These are phyloP conservation scores for Hylaeus anthracinus DNA, from an alignment of 1,140 invertebrate species.

Conservation along the genomic window DNA sequence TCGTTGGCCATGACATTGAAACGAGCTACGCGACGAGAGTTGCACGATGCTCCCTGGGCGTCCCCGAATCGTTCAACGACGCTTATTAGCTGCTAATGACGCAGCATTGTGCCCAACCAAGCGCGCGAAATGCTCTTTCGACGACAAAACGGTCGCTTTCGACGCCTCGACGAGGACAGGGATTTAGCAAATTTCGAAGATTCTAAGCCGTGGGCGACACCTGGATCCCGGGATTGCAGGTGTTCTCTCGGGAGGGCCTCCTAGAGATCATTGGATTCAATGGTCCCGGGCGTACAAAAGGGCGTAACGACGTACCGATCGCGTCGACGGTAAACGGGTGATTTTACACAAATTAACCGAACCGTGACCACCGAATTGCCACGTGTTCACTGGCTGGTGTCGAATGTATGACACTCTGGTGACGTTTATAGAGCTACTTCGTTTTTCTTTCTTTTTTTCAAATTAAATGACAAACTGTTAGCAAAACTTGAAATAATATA, in stretches of 20 bases:
- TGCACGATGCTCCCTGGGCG: too few species aligned
- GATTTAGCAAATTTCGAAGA: conserved; percentile 34
- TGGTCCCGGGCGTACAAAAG: conserved; percentile 54
- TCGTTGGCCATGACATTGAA: not conserved
- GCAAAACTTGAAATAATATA: too few species aligned
- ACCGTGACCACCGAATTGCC: conserved; percentile 19
- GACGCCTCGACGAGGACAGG: conserved; percentile 19
- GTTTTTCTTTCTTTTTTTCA: too few species aligned
- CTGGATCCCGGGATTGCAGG: conserved; percentile 58
- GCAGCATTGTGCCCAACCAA: not conserved
- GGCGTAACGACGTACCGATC: conserved; percentile 59
- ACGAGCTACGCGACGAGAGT: not conserved
- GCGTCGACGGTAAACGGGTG: conserved; percentile 55
- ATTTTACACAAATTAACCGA: conserved; percentile 68
- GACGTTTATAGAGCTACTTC: not conserved
- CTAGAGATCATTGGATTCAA: conserved; percentile 45
- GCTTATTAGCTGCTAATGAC: conserved; percentile 34
- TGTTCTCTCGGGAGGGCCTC: conserved; percentile 50
- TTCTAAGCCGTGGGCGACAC: conserved; percentile 46
- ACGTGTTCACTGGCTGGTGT: not conserved
- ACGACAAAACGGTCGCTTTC: conserved; percentile 5
- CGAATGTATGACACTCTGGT: conserved; percentile 9
- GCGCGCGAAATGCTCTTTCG: conserved; percentile 15
- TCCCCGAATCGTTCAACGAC: conserved; percentile 14
- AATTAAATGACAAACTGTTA: not conserved